Evolutionary conservation across 2,113 vertebrate species (phyloP).

Genomic region (Scomber scombrus): DNA sequence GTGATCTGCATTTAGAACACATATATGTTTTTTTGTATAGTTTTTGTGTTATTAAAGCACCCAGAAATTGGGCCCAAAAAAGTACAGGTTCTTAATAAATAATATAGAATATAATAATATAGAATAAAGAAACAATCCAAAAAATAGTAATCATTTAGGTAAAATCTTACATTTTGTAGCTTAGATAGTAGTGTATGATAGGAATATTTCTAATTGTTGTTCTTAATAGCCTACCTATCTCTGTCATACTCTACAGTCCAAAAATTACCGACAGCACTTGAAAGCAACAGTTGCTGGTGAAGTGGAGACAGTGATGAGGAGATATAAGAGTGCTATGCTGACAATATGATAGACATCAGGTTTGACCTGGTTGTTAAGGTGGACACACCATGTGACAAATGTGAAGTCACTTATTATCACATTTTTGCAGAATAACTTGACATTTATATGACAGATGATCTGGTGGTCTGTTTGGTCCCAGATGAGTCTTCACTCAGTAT

Average conservation of each 20-base stretch:
- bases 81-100: too few relatives aligned
- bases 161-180: neutral
- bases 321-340: too few relatives aligned
- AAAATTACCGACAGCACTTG: fast-evolving
- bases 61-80: too few relatives aligned
- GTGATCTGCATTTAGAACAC: too few relatives aligned
- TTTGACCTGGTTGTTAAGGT: neutral
- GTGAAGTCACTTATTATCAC: neutral
- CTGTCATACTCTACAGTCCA: fast-evolving
- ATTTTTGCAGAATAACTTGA: neutral
- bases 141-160: neutral
- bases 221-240: too few relatives aligned
- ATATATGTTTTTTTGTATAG: too few relatives aligned
- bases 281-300: conserved; percentile 14
- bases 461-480: neutral
- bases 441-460: too few relatives aligned
- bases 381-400: too few relatives aligned
- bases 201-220: too few relatives aligned
- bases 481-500: neutral
- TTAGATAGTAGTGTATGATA: neutral
- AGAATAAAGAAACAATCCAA: neutral
- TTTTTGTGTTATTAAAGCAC: too few relatives aligned
- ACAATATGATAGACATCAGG: neutral
- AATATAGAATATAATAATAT: too few relatives aligned
- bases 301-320: neutral